Evolutionary conservation across 2,797 vertebrate genomes (phyloP).

Genomic region (Jordanella pulchra): DNA sequence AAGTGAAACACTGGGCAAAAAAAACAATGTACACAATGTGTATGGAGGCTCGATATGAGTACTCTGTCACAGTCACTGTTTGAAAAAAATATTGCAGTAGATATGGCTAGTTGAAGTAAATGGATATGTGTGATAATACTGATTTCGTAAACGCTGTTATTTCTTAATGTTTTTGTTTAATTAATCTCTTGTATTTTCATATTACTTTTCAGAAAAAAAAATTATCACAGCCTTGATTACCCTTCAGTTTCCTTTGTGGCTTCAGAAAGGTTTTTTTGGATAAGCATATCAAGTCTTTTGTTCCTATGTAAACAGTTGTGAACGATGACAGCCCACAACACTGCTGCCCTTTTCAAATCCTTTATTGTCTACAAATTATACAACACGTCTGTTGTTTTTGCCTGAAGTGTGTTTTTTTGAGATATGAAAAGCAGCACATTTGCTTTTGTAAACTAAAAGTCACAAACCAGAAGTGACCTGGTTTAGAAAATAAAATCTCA

Average conservation of each 20-base stretch:
- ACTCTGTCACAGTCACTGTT: neutral
- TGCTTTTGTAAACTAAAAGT: constrained; percentile 20
- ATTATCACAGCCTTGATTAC: constrained; percentile 1
- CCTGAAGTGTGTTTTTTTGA: constrained; percentile 32
- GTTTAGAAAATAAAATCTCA: constrained; percentile 16
- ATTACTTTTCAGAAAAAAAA: neutral
- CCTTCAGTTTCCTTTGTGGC: neutral
- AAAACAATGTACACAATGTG: no score
- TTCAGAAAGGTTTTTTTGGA: neutral
- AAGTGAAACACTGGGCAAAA: no score
- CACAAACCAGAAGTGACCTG: constrained; percentile 27
- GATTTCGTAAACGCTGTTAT: neutral
- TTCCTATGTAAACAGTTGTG: constrained; percentile 30
- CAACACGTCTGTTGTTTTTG: constrained; percentile 39
- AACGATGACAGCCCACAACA: constrained; percentile 40
- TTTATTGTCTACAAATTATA: constrained; percentile 26
- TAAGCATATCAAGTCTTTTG: constrained; percentile 6
- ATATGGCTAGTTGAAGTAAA: no score
- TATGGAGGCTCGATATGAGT: neutral
- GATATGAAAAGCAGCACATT: constrained; percentile 35
- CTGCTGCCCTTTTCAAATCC: constrained; percentile 34
- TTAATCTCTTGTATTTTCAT: neutral
- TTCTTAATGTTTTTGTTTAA: neutral
- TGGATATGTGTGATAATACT: neutral
- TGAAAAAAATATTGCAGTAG: no score